Percentiles rank a stretch among this genome's conserved stretches.
Evolutionary conservation across 2,888 invertebrate genomes (phyloP).

Genomic region (Omphaloscelis lunosa): DNA sequence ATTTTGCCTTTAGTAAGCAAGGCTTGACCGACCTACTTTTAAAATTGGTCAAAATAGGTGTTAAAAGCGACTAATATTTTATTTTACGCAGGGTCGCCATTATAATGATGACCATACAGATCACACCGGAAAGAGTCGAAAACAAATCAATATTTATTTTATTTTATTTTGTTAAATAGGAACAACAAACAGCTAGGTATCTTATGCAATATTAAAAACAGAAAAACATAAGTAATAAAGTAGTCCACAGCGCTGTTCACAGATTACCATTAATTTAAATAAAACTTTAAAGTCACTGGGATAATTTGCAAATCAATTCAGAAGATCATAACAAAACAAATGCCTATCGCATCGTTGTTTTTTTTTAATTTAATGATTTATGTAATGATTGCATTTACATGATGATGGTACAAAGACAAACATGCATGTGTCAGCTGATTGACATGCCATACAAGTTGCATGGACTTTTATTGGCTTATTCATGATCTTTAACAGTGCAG

Average conservation of each 20-base stretch:
- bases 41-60: not conserved
- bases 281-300: not conserved
- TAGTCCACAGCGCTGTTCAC: not conserved
- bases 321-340: conserved; percentile 25
- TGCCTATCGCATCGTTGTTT: conserved; percentile 37
- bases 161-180: not conserved
- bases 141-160: conserved; percentile 1
- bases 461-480: conserved; percentile 33
- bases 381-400: conserved; percentile 35
- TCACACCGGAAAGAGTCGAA: not conserved
- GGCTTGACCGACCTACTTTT: not conserved
- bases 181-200: not conserved
- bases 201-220: not conserved
- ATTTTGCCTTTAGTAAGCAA: not conserved
- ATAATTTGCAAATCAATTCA: conserved; percentile 16
- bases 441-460: conserved; percentile 39
- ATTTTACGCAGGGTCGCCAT: not conserved
- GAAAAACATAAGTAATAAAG: not conserved
- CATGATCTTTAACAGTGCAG: conserved; percentile 10
- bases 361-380: conserved; percentile 51
- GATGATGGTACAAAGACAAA: conserved; percentile 24
- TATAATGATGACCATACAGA: not conserved
- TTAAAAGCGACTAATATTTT: not conserved
- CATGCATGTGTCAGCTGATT: conserved; percentile 35
- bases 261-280: not conserved